phyloP scores from a whole-genome alignment of 2,113 vertebrate species.

The Pelusios castaneus region DNA sequence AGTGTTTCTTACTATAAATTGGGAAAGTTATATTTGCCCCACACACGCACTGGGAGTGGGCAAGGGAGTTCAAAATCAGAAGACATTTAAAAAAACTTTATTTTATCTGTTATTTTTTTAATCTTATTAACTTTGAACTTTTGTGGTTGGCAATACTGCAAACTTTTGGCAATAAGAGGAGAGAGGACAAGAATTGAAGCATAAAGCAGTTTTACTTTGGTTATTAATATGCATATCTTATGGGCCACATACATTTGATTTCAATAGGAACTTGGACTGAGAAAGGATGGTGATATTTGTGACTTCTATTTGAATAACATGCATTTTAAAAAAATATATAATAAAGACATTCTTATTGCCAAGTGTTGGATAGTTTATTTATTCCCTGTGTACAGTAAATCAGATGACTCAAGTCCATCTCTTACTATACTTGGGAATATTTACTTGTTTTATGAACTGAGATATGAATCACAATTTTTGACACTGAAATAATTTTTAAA shows the following conservation, averaged over 20 bases:
- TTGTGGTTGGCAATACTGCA: too few species aligned
- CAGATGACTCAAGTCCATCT: not conserved
- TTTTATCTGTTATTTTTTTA: too few species aligned
- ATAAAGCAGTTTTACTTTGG: too few species aligned
- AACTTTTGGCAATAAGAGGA: too few species aligned
- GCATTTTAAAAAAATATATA: not conserved
- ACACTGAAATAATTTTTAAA: constrained; percentile 15
- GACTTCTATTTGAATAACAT: not conserved
- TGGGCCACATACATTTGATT: not conserved
- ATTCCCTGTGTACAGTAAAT: not conserved
- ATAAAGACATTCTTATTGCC: not conserved
- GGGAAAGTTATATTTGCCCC: too few species aligned
- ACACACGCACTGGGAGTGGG: too few species aligned
- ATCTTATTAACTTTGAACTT: too few species aligned
- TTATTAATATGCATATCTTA: too few species aligned
- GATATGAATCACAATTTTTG: constrained; percentile 23
- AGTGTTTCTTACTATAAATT: too few species aligned
- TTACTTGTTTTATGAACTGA: constrained; percentile 54
- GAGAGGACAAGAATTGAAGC: too few species aligned
- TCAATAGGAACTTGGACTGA: constrained; percentile 25
- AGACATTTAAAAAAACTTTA: too few species aligned
- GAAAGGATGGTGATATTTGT: not conserved
- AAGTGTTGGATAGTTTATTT: not conserved
- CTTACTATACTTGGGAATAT: not conserved
- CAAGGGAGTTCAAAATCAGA: too few species aligned